Conservation (phyloP, 2,888 invertebrate species). For the Conus canariensis region DNA sequence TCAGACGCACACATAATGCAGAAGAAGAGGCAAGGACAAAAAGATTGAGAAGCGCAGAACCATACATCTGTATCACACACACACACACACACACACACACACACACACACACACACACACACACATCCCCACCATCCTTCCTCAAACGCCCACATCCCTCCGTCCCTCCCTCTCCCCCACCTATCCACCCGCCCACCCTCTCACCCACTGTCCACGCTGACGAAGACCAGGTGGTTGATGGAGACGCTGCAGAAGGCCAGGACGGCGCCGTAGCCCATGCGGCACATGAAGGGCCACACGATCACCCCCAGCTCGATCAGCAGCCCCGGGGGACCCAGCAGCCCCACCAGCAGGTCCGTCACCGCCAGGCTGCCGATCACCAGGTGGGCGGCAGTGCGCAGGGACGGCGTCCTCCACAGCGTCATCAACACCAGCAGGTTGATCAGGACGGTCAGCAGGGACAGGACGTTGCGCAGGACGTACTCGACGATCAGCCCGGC, state of each 20-base stretch:
- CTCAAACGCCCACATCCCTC: not conserved
- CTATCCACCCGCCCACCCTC: not conserved
- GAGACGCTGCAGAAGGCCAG: conserved; percentile 37
- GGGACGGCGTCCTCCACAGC: conserved; percentile 15
- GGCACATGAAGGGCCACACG: conserved; percentile 7
- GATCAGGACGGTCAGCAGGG: conserved; percentile 26
- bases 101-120: too few species aligned
- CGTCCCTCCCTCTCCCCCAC: not conserved
- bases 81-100: too few species aligned
- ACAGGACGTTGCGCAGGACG: conserved; percentile 25
- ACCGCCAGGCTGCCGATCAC: conserved; percentile 44
- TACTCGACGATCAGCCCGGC: conserved; percentile 20
- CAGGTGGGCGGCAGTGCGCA: conserved; percentile 36
- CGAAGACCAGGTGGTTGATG: conserved; percentile 44
- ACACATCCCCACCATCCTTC: not conserved
- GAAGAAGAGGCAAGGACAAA: too few species aligned
- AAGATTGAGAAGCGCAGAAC: too few species aligned
- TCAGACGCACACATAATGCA: too few species aligned
- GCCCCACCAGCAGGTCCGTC: conserved; percentile 40
- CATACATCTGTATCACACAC: too few species aligned
- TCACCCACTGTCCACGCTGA: conserved; percentile 41
- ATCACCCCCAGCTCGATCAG: conserved; percentile 37
- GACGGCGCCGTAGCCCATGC: conserved; percentile 32
- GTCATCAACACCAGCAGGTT: conserved; percentile 37
- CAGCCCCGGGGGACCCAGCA: conserved; percentile 31